Evolutionary conservation across 2,797 vertebrate genomes (phyloP).

Genomic region (Sardinella longiceps): DNA sequence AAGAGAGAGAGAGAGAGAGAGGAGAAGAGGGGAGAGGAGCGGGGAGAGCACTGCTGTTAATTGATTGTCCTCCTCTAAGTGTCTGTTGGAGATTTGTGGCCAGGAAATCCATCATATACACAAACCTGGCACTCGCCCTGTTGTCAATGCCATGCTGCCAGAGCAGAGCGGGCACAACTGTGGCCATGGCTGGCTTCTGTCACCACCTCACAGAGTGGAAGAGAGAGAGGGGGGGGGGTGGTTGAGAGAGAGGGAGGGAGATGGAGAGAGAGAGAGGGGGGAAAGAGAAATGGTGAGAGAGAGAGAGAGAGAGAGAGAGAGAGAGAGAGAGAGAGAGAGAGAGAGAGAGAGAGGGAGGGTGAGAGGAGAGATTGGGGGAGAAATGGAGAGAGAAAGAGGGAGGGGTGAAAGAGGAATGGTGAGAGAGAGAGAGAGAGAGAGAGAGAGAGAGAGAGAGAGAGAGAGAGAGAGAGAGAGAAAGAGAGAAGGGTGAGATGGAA

Average conservation of each 20-base stretch:
- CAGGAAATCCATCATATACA: slow-evolving; percentile 8
- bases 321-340: no score
- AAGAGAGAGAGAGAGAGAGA: neutral
- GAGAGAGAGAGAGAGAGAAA: neutral
- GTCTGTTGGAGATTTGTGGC: slow-evolving; percentile 1
- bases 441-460: neutral
- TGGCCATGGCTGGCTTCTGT: neutral
- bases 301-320: no score
- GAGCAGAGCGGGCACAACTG: neutral
- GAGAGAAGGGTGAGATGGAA: no score
- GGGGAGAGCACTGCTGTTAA: slow-evolving; percentile 46
- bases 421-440: neutral
- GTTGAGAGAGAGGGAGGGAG: slow-evolving; percentile 32
- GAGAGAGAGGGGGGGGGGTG: slow-evolving; percentile 33
- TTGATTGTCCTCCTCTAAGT: slow-evolving; percentile 58
- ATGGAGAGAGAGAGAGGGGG: neutral
- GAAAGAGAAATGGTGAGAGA: no score
- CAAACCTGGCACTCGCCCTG: neutral
- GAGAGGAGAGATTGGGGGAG: neutral
- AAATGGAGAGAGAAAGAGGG: neutral
- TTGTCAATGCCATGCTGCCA: neutral
- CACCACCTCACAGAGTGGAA: slow-evolving; percentile 20
- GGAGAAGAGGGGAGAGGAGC: neutral
- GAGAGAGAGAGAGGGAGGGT: neutral
- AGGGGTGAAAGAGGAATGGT: neutral